Conservation (phyloP, 2,113 vertebrate species). For the Oriolus oriolus region DNA sequence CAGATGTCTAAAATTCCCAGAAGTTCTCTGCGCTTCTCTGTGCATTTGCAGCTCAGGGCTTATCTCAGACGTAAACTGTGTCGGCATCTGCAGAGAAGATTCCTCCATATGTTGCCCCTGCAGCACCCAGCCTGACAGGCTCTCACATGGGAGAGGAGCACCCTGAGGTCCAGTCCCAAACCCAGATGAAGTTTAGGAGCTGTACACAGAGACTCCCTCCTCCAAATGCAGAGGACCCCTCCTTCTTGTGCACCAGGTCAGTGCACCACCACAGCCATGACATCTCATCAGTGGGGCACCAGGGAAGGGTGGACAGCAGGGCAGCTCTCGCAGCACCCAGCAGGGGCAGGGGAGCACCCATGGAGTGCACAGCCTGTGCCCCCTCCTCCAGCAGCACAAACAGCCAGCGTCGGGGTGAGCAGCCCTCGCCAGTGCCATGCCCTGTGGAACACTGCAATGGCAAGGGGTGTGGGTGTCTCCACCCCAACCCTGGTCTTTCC, state of each 20-base stretch:
- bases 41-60: not conserved
- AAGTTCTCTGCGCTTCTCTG: not conserved
- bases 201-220: not conserved
- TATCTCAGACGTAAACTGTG: not conserved
- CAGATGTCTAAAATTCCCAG: slow-evolving; percentile 26
- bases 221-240: not conserved
- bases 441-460: not conserved
- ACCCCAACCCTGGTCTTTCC: not conserved
- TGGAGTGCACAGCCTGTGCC: not conserved
- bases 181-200: not conserved
- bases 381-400: not conserved
- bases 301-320: accelerated
- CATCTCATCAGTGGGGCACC: accelerated
- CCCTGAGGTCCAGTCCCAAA: not conserved
- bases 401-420: accelerated
- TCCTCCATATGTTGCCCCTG: not conserved
- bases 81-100: not conserved
- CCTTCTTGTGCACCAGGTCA: not conserved
- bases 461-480: not conserved
- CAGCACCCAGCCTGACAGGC: not conserved
- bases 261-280: accelerated
- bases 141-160: not conserved
- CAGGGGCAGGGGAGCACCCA: not conserved
- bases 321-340: accelerated
- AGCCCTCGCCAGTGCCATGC: accelerated